Evolutionary conservation across 2,888 invertebrate genomes (phyloP), one percentile per base, ranked within the genome.

Genomic region (Emmelina monodactyla): DNA sequence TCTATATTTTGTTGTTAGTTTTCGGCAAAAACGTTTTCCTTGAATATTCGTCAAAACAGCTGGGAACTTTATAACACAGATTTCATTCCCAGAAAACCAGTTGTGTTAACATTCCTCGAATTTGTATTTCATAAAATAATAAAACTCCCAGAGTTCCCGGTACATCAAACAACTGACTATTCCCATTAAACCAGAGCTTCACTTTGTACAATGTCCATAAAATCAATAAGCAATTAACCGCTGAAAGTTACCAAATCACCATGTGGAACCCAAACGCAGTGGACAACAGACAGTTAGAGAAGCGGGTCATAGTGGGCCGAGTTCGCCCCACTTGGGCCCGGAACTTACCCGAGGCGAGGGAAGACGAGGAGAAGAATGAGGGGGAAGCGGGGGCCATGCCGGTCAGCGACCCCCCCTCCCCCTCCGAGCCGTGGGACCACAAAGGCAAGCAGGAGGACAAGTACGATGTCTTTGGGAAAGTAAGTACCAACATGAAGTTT

Each of bases 381-480:
- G 50, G 58, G 11, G 69, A 71, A 30, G 39, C 16, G 42, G n/a
- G 70, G 0, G 61, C 65, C 4, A 71, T 72, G 72, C 76, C 72
- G 1, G 76, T 73, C 30, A 79, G 75, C 34, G 79, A 72, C 40
- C 78, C 78, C 1, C 78, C 71, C 0, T 76, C 70, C 1, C 78
- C 70, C 0, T 70, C 70, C 0, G 78, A 79, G 16, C 62, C 53
- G 7, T 71, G 71, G 68, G 71, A 78, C 38, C 71, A 60, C 30
- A 60, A 63, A 13, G 50, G 50, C 4, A 76, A 73, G 46, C 73
- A 71, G 46, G 81, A 82, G 41, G 83, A 83, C 33, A 78, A 79
- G 57, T 78, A 76, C 50, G 82, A 84, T 44, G 80, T 82, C 28
- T 82, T 82, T 57, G 83, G 83, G 45, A 84, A 84, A 76, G 84